Evolutionary conservation across 2,888 invertebrate genomes (phyloP).

Genomic region (Entomobrya multifasciata): DNA sequence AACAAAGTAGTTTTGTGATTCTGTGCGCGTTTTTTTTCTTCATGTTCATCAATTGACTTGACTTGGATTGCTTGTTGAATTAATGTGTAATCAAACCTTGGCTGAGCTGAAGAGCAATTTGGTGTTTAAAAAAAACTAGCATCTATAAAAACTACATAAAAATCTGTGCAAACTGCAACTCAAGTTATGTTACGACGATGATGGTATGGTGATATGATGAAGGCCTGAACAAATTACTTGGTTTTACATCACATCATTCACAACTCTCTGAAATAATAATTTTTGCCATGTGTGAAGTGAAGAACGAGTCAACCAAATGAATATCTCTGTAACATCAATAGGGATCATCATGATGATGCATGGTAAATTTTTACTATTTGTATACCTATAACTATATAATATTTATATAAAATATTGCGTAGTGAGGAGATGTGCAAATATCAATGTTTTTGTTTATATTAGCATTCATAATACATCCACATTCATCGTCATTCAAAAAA

Average conservation of each 20-base stretch:
- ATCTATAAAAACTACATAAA: too few species aligned
- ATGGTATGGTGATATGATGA: too few species aligned
- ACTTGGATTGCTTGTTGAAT: not conserved
- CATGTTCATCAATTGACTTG: too few species aligned
- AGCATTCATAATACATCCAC: slow-evolving; percentile 17
- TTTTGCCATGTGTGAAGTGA: not conserved
- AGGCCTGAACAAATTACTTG: slow-evolving; percentile 9
- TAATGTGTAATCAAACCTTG: slow-evolving; percentile 33
- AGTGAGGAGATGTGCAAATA: too few species aligned
- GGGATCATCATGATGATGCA: too few species aligned
- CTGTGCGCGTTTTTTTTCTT: not conserved
- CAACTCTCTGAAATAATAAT: too few species aligned
- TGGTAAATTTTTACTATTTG: slow-evolving; percentile 9
- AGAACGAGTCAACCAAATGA: not conserved
- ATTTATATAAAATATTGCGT: too few species aligned
- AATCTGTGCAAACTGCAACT: too few species aligned
- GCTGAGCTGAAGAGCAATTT: not conserved
- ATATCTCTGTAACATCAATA: slow-evolving; percentile 1
- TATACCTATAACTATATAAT: not conserved
- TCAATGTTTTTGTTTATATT: slow-evolving; percentile 6
- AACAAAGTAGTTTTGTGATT: too few species aligned
- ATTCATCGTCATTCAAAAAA: not conserved
- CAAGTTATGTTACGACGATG: too few species aligned
- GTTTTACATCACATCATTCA: too few species aligned
- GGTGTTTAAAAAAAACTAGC: slow-evolving; percentile 26